phyloP scores from a whole-genome alignment of 2,797 vertebrate genomes.

The Stomatorhinus walkeri region DNA sequence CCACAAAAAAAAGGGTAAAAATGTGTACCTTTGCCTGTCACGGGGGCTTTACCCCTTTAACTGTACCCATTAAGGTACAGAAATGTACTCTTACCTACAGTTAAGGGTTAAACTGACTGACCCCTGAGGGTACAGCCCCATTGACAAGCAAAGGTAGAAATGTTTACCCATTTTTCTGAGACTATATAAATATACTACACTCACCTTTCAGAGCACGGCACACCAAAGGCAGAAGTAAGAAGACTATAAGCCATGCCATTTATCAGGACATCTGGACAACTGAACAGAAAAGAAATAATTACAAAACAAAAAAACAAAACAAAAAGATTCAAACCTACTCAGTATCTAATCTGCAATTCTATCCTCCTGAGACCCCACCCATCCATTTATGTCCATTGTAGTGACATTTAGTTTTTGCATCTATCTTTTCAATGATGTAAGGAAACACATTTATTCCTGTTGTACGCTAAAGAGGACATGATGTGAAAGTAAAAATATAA shows the following conservation, averaged over 20 bases:
- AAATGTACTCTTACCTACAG: background rate
- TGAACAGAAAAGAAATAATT: background rate
- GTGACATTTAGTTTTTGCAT: no score
- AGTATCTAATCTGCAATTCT: background rate
- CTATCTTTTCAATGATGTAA: no score
- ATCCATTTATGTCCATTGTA: no score
- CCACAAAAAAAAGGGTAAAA: background rate
- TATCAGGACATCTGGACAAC: background rate
- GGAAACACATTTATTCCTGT: no score
- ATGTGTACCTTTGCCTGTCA: background rate
- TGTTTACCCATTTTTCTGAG: background rate
- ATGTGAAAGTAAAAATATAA: no score
- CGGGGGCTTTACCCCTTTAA: background rate
- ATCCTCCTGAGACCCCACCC: no score
- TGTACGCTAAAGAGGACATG: no score
- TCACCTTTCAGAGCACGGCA: conserved; percentile 4
- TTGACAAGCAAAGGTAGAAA: background rate
- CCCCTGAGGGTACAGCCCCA: background rate
- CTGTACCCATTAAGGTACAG: background rate
- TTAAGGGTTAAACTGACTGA: background rate
- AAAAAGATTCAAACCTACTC: background rate
- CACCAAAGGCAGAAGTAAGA: background rate
- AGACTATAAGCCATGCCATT: conserved; percentile 8
- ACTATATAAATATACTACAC: background rate
- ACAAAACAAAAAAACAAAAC: background rate